Evolutionary conservation across 2,797 vertebrate genomes (phyloP).

Genomic region (Aplochiton taeniatus): DNA sequence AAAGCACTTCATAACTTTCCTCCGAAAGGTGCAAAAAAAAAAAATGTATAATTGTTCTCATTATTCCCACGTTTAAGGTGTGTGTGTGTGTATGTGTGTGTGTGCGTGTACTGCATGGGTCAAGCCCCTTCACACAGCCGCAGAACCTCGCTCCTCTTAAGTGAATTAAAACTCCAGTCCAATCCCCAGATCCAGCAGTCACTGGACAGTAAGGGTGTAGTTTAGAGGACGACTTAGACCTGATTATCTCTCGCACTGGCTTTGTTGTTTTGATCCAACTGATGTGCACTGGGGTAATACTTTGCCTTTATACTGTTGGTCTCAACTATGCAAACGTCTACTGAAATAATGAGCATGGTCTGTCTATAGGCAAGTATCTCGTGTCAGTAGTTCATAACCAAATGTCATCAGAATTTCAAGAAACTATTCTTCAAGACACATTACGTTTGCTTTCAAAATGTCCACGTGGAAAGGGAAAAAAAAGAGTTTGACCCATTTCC

Average conservation of each 20-base stretch:
- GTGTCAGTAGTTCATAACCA: no score
- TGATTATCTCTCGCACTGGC: conserved; percentile 71
- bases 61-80: conserved; percentile 11
- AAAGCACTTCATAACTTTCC: no score
- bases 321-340: no score
- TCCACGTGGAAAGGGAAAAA: no score
- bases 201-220: conserved; percentile 71
- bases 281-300: conserved; percentile 43
- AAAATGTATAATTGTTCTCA: conserved; percentile 30
- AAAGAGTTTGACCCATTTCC: no score
- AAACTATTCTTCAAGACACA: no score
- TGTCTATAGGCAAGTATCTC: no score
- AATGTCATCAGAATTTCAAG: no score
- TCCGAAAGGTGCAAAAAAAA: conserved; percentile 31
- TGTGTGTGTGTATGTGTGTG: conserved; percentile 9
- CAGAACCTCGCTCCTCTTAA: conserved; percentile 78
- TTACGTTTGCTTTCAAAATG: no score
- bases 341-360: no score
- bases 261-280: conserved; percentile 65
- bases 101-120: conserved; percentile 43
- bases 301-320: conserved; percentile 8
- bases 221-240: conserved; percentile 78
- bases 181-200: conserved; percentile 71
- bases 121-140: conserved; percentile 73
- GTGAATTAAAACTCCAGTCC: conserved; percentile 77